These are phyloP conservation scores for Henicopernis longicauda DNA, from an alignment of 2,113 vertebrate genomes.

Conservation along the genomic window DNA sequence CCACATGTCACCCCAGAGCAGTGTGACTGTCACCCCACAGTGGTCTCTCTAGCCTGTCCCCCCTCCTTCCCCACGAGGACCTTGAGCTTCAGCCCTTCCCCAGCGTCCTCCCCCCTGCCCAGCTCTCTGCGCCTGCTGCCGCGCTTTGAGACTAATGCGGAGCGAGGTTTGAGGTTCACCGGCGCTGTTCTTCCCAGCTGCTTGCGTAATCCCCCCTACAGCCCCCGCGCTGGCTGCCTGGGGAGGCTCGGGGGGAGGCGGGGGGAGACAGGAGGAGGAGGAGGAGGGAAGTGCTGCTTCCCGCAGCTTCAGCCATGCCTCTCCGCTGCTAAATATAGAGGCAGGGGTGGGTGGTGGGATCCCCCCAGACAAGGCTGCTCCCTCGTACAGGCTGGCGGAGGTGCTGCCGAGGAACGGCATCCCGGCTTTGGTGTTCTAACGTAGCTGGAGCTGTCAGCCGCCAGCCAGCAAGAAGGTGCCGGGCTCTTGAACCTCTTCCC, in stretches of 20 bases:
- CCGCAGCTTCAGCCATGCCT: background rate
- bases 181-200: background rate
- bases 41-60: no score
- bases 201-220: background rate
- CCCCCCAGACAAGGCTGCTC: background rate
- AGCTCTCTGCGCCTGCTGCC: background rate
- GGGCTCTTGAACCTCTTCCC: background rate
- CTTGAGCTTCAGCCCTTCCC: background rate
- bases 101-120: background rate
- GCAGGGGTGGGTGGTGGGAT: background rate
- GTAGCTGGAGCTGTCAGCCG: background rate
- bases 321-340: background rate
- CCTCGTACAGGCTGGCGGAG: background rate
- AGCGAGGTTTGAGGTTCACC: background rate
- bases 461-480: no score
- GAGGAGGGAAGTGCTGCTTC: background rate
- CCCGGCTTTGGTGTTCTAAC: background rate
- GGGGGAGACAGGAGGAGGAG: background rate
- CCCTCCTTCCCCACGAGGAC: no score
- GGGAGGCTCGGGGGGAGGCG: background rate
- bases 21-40: rapidly evolving
- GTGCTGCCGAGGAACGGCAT: background rate
- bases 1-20: background rate
- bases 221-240: background rate
- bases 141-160: background rate